These are phyloP conservation scores for Loxodonta africana DNA, from an alignment of 2,113 vertebrate species.

Conservation along the genomic window DNA sequence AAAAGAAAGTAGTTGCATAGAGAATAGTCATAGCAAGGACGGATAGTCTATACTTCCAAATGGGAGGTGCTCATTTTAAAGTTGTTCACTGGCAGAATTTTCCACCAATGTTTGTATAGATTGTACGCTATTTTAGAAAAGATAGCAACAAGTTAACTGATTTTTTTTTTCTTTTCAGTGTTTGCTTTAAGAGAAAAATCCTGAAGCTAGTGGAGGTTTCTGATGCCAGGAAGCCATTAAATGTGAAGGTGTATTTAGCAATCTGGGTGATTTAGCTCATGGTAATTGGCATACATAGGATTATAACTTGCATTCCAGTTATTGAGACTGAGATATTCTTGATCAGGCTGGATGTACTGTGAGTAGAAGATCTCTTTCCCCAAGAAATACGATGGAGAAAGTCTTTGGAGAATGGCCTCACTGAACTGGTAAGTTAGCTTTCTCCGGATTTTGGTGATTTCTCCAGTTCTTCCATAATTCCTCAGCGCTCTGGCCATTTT, in stretches of 20 bases:
- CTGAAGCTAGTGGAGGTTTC: constrained; percentile 23
- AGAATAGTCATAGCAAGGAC: neutral
- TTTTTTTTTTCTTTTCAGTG: neutral
- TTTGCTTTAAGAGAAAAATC: constrained; percentile 61
- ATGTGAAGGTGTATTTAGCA: constrained; percentile 62
- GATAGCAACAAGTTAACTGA: neutral
- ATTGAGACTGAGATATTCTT: constrained; percentile 86
- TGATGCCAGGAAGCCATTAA: neutral
- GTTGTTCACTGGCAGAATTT: neutral
- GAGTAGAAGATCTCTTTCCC: constrained; percentile 86
- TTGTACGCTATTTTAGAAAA: neutral
- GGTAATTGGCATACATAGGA: constrained; percentile 88
- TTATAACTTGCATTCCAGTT: constrained; percentile 90
- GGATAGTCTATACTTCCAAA: constrained; percentile 9
- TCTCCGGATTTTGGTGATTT: constrained; percentile 96
- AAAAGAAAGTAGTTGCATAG: neutral
- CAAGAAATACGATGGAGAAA: constrained; percentile 86
- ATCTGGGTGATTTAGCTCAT: constrained; percentile 83
- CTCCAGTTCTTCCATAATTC: constrained; percentile 97
- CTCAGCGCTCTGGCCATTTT: constrained; percentile 98
- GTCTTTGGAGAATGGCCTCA: constrained; percentile 93
- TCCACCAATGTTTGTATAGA: neutral
- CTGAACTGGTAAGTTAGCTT: constrained; percentile 99
- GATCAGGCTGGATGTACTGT: constrained; percentile 85
- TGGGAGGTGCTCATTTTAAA: neutral